Base-by-base conservation (phyloP, 2,797 vertebrate genomes). In the Tenualosa ilisha region DNA sequence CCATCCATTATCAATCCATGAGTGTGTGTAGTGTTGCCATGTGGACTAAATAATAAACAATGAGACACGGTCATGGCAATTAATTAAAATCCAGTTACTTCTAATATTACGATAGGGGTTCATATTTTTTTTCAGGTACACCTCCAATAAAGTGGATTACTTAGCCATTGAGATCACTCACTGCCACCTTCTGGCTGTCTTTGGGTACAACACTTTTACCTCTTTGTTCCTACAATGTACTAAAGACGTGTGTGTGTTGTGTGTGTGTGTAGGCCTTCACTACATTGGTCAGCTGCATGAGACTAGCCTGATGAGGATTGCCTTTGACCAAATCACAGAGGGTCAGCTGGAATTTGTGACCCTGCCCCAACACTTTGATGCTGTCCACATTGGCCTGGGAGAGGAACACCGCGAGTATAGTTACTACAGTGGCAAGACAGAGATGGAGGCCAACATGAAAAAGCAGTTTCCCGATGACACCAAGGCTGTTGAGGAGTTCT, bases 271-370 rank as follows among this genome's bases (percentile, higher is more conserved):
- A 96, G 95, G 96, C 22, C 94, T 97, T 87, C 96, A 97, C 92
- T 97, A 95, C 84, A 92, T 97, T 3, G 94, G 95, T 56, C 96
- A 96, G 91, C 85, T 97, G 89, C 97, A 97, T 5, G 91, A 95
- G 86, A 95, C 95, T 87, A 93, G 95, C 83, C 89, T 96, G 84
- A 37, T 97, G 86, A 93, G 96, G 0, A 91, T 96, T 9, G 91
- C 91, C 81, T 94, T 97, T 83, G 96, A 97, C 91, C 95, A 96
- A 91, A 84, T 96, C 92, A 94, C 96, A 0, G 95, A 95, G 0
- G 93, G 95, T 50, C 96, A 97, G 88, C 88, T 97, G 89, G 94
- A 96, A 88, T 96, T 95, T 92, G 95, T 95, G 82, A 43, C 91
- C 86, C 90, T 96, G 11, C 90, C 94, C 0, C 93, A 95, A 61